Evolutionary conservation across 30 jellyfish, hydroid and myxozoan genomes (phyloP).

Genomic region (Aurelia aurita complex sp. Pacific): DNA sequence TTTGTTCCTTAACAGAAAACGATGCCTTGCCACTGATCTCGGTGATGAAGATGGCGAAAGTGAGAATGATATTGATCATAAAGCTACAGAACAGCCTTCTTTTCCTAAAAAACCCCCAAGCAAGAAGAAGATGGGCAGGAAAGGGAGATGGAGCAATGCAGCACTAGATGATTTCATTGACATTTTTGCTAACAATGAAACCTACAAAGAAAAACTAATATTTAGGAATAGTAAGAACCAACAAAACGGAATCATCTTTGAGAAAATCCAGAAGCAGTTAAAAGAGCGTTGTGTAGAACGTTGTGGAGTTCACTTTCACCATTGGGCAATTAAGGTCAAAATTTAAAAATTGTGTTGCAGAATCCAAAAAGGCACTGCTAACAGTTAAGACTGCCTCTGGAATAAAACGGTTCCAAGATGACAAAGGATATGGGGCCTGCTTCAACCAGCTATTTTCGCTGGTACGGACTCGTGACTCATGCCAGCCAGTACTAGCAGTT

Average conservation of each 20-base stretch:
- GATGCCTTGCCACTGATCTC: no score
- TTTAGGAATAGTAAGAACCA: constrained; percentile 25
- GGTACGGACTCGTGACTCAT: constrained; percentile 30
- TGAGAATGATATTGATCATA: no score
- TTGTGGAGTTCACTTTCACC: constrained; percentile 4
- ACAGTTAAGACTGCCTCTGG: constrained; percentile 20
- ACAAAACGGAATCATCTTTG: constrained; percentile 11
- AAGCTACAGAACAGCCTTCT: no score
- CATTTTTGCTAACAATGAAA: not conserved
- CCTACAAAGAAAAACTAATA: constrained; percentile 15
- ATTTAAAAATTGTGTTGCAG: constrained; percentile 18
- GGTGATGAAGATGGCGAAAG: no score
- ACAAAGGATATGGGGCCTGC: constrained; percentile 19
- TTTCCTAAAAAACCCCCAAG: not conserved
- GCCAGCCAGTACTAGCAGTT: constrained; percentile 50
- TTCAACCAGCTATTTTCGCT: constrained; percentile 29
- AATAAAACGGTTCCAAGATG: constrained; percentile 7
- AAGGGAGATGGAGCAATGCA: constrained; percentile 22
- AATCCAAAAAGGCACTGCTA: constrained; percentile 15
- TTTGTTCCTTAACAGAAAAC: no score
- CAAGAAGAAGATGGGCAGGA: constrained; percentile 18
- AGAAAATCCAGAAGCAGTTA: constrained; percentile 19
- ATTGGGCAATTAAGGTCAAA: constrained; percentile 19
- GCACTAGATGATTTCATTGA: constrained; percentile 30
- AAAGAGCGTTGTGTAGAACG: not conserved